Evolutionary conservation across 2,888 invertebrate species (phyloP).

Genomic region (Trichopria drosophilae): DNA sequence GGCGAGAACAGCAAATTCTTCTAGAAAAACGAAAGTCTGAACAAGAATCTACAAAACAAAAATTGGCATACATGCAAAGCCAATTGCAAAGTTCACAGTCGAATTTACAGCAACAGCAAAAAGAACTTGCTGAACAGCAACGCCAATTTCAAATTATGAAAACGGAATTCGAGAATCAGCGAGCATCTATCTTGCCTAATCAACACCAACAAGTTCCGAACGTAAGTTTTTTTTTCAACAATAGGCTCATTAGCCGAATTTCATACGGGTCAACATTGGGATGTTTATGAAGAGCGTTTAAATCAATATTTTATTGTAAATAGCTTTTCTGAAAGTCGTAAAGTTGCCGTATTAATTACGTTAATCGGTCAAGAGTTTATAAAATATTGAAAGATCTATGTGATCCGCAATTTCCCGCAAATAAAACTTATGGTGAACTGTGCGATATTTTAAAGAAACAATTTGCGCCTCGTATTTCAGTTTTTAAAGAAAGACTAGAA

Average conservation of each 20-base stretch:
- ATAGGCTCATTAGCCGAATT: conserved; percentile 30
- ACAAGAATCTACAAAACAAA: too few relatives aligned
- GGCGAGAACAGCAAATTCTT: too few relatives aligned
- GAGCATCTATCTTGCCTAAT: too few relatives aligned
- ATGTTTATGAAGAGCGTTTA: conserved; percentile 32
- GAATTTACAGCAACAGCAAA: too few relatives aligned
- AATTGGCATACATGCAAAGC: too few relatives aligned
- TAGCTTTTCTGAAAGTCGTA: conserved; percentile 30
- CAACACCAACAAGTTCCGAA: not conserved
- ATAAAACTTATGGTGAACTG: conserved; percentile 30
- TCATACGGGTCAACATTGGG: conserved; percentile 31
- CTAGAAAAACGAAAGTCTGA: too few relatives aligned
- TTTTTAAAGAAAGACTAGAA: conserved; percentile 32
- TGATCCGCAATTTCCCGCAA: conserved; percentile 33
- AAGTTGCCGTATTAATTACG: conserved; percentile 35
- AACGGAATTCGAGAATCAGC: too few relatives aligned
- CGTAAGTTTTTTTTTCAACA: not conserved
- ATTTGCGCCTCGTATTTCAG: conserved; percentile 25
- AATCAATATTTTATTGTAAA: conserved; percentile 34
- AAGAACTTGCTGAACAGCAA: too few relatives aligned
- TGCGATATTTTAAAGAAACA: conserved; percentile 28
- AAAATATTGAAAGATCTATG: conserved; percentile 34
- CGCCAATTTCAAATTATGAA: too few relatives aligned
- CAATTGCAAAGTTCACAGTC: too few relatives aligned
- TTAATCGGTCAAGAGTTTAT: conserved; percentile 33